Conservation (phyloP, 2,797 vertebrate species). For the Pitangus sulphuratus region DNA sequence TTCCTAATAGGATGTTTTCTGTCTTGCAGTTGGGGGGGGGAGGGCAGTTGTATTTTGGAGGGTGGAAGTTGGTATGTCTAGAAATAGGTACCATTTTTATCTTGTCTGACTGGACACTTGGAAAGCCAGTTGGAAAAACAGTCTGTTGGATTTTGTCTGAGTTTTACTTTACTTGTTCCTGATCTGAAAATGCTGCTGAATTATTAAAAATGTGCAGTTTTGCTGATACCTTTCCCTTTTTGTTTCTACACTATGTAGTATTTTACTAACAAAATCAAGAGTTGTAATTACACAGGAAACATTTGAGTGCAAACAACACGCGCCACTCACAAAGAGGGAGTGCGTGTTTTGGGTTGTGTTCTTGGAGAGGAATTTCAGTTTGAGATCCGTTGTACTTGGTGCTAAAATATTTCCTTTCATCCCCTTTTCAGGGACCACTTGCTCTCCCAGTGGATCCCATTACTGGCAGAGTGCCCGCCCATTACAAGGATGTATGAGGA, state of each 20-base stretch:
- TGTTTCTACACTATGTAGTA: neutral
- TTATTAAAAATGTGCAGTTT: neutral
- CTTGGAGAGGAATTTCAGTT: neutral
- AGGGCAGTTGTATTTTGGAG: neutral
- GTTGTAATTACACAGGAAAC: neutral
- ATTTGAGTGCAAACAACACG: accelerated
- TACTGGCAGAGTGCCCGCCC: constrained; percentile 87
- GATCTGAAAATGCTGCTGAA: neutral
- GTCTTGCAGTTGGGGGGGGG: neutral
- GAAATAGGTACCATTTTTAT: neutral
- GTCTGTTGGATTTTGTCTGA: neutral
- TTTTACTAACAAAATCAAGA: neutral
- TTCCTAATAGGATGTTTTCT: neutral
- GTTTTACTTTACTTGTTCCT: neutral
- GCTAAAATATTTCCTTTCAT: neutral
- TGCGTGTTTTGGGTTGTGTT: neutral
- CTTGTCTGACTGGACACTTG: neutral
- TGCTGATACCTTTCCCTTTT: neutral
- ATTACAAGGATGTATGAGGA: constrained; percentile 92
- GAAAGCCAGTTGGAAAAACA: neutral
- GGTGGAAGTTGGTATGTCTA: neutral
- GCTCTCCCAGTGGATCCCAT: constrained; percentile 91
- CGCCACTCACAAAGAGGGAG: neutral
- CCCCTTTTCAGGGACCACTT: constrained; percentile 85
- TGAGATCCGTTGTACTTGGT: neutral